A percentile compares a stretch with the other conserved stretches of the same genome.
These are phyloP conservation scores for Anabas testudineus DNA, from an alignment of 2,797 vertebrate genomes.

Conservation along the genomic window DNA sequence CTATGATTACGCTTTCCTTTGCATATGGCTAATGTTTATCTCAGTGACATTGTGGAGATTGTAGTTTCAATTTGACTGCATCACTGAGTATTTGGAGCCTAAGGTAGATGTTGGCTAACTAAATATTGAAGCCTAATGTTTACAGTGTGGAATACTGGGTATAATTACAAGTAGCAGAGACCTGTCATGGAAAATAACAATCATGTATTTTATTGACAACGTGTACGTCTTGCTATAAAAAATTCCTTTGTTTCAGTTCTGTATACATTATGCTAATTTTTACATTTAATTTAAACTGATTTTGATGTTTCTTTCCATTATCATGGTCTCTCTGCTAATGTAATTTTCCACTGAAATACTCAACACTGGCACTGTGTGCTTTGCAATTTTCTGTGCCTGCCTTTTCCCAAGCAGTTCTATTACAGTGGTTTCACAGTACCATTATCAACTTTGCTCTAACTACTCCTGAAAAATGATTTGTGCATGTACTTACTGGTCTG, in stretches of 20 bases:
- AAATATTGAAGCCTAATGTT: slow-evolving; percentile 29
- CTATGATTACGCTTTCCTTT: slow-evolving; percentile 77
- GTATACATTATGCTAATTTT: slow-evolving; percentile 5
- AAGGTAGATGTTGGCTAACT: slow-evolving; percentile 32
- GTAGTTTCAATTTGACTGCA: slow-evolving; percentile 40
- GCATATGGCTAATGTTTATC: slow-evolving; percentile 70
- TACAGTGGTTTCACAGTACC: slow-evolving; percentile 28
- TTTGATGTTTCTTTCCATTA: slow-evolving; percentile 46
- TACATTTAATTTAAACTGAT: background rate
- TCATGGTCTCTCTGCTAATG: slow-evolving; percentile 57
- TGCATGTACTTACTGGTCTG: slow-evolving; percentile 41
- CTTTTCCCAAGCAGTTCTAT: slow-evolving; percentile 28
- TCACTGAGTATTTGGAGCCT: slow-evolving; percentile 52
- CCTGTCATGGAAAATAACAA: slow-evolving; percentile 46
- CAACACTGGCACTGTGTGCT: slow-evolving; percentile 51
- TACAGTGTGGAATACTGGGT: slow-evolving; percentile 7
- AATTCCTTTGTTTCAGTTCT: background rate
- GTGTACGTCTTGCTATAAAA: background rate
- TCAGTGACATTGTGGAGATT: slow-evolving; percentile 54
- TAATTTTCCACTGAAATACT: slow-evolving; percentile 55
- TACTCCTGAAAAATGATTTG: slow-evolving; percentile 12
- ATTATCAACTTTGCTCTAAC: slow-evolving; percentile 45
- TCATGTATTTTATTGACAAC: slow-evolving; percentile 7
- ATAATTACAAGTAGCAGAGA: slow-evolving; percentile 41
- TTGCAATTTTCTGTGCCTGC: slow-evolving; percentile 40